Evolutionary conservation across 2,888 invertebrate species (phyloP), one percentile per base, ranked within the genome.

Genomic region (Eurois occulta): DNA sequence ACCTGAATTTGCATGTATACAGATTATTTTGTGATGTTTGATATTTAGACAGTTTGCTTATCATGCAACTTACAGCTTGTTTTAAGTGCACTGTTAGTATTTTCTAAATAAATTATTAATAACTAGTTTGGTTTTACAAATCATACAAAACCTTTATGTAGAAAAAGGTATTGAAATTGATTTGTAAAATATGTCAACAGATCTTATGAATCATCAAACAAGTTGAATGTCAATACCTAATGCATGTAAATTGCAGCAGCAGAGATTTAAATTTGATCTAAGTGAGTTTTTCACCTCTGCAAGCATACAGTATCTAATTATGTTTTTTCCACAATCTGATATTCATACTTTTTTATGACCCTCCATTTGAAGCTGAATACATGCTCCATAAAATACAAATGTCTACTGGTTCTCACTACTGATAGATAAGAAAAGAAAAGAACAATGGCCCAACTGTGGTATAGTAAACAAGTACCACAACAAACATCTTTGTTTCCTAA

Each of bases 351-450:
- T 18, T 35, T 16, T 8, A 32, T 18, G 10, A 28, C 11, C 24
- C 46, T 58, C 5, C 18, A 35, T 52, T 38, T 10, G 28, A 62
- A 52, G 6, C 68, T 68, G 5, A 48, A n/a, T 48, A 21, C 21
- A 4, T 32, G 35, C 5, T 55, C 77, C 21, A 24, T 38, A 58
- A 2, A 21, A 38, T 38, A 67, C 2, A 58, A 67, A 67, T 58
- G 6, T 58, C 11, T 38, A 58, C 38, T 32, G 48, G 48, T 60
- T 71, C 48, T 66, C 4, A 0, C 28, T 43, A 43, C 10, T 43
- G 21, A 60, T 48, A 80, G 41, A 41, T 78, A 71, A 43, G 21
- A 81, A 52, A 62, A 48, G 16, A 80, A 48, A 65, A 65, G n/a
- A 41, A n/a, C 21, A 55, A 65, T 55, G 32, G 43, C 38, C 60